Evolutionary conservation across 2,113 vertebrate species (phyloP).

Genomic region (Podarcis muralis): DNA sequence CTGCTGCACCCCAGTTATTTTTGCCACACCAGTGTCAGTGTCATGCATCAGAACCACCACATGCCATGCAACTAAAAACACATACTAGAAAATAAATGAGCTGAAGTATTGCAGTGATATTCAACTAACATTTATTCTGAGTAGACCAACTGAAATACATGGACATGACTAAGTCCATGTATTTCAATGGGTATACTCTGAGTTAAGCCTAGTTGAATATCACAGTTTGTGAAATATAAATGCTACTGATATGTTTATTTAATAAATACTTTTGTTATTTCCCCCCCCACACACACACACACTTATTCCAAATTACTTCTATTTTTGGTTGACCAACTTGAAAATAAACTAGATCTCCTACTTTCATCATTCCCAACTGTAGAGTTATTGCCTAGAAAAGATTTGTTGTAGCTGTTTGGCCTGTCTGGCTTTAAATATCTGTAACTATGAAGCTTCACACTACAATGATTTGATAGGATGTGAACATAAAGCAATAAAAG

Average conservation of each 20-base stretch:
- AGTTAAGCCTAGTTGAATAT: too few relatives aligned
- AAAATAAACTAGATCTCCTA: not conserved
- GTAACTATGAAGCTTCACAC: slow-evolving; percentile 1
- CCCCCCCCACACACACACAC: not conserved
- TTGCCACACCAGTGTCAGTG: not conserved
- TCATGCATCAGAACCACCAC: not conserved
- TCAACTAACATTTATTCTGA: not conserved
- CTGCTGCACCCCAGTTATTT: not conserved
- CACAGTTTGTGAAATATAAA: not conserved
- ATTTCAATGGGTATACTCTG: not conserved
- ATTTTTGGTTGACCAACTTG: not conserved
- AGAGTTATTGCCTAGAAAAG: not conserved
- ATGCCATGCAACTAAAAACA: not conserved
- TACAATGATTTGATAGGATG: not conserved
- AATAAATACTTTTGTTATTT: not conserved
- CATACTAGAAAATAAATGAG: not conserved
- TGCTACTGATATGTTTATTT: not conserved
- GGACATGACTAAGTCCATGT: too few relatives aligned
- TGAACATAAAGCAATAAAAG: slow-evolving; percentile 12
- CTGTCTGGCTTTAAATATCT: slow-evolving; percentile 10
- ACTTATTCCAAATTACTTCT: not conserved
- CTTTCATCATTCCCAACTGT: not conserved
- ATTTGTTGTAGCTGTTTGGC: not conserved
- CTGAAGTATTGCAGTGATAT: not conserved
- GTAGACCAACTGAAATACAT: not conserved